Evolutionary conservation across 2,797 vertebrate species (phyloP).

Genomic region (Heterohyrax brucei): DNA sequence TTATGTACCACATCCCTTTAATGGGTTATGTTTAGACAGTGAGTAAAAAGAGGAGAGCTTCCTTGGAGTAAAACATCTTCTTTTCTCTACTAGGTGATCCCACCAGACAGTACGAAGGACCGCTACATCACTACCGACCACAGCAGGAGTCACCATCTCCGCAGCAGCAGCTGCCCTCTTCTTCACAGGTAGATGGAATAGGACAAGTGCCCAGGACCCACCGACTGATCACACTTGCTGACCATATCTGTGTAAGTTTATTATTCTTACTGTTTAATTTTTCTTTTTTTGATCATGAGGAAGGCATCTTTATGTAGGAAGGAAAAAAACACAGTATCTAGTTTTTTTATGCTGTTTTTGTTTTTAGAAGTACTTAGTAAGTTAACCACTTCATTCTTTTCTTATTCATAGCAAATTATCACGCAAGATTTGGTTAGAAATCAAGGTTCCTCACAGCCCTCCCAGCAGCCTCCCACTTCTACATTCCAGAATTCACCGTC

Average conservation of each 20-base stretch:
- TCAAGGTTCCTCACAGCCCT: slow-evolving; percentile 93
- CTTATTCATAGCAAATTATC: slow-evolving; percentile 96
- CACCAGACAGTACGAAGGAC: slow-evolving; percentile 92
- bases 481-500: slow-evolving; percentile 96
- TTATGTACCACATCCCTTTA: not conserved
- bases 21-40: slow-evolving; percentile 31
- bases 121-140: slow-evolving; percentile 93
- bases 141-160: slow-evolving; percentile 93
- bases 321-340: not conserved
- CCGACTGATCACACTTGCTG: slow-evolving; percentile 98
- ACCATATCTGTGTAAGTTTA: slow-evolving; percentile 97
- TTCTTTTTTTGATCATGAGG: not conserved
- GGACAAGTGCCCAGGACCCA: slow-evolving; percentile 95
- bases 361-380: not conserved
- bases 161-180: slow-evolving; percentile 90
- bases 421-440: slow-evolving; percentile 99
- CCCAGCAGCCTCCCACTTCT: slow-evolving; percentile 92
- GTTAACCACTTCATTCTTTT: slow-evolving; percentile 70
- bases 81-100: slow-evolving; percentile 89
- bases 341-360: not conserved
- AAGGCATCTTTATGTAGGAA: not conserved
- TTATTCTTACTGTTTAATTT: not conserved
- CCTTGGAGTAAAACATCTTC: not conserved
- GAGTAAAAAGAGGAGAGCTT: not conserved
- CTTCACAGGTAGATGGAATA: slow-evolving; percentile 93